Evolutionary conservation across 35 echinoderm and acorn worm species (phyloP).

Genomic region (Hemicentrotus pulcherrimus): DNA sequence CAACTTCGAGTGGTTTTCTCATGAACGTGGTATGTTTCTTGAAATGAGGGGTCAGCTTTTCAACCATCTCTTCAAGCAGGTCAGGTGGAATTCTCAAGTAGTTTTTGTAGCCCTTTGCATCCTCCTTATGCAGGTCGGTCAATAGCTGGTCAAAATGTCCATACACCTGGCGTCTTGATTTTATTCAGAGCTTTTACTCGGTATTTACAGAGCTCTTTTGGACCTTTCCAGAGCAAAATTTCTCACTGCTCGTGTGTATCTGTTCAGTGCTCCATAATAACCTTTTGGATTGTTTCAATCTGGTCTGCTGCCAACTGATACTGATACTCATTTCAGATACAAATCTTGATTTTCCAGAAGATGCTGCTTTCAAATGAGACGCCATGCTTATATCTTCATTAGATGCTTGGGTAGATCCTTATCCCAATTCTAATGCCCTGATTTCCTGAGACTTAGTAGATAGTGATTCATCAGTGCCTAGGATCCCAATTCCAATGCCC

Average conservation of each 20-base stretch:
- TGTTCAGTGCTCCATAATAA: too few species aligned
- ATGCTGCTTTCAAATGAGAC: too few species aligned
- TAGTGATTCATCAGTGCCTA: too few species aligned
- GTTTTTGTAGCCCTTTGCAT: slow-evolving; percentile 58
- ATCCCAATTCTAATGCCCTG: too few species aligned
- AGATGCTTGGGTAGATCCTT: too few species aligned
- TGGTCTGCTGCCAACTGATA: not conserved
- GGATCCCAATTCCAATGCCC: too few species aligned
- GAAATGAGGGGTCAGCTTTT: slow-evolving; percentile 23
- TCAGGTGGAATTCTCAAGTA: slow-evolving; percentile 69
- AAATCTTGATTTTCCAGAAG: too few species aligned
- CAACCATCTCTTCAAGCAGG: slow-evolving; percentile 62
- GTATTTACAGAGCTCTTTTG: not conserved
- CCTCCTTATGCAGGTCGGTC: slow-evolving; percentile 46
- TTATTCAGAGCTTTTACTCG: not conserved
- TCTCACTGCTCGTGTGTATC: too few species aligned
- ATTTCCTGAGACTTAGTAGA: too few species aligned
- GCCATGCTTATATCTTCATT: too few species aligned
- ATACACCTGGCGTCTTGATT: not conserved
- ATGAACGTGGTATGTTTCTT: slow-evolving; percentile 21
- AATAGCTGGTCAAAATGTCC: slow-evolving; percentile 37
- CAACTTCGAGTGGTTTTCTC: slow-evolving; percentile 32
- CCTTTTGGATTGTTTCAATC: too few species aligned
- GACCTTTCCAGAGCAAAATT: not conserved
- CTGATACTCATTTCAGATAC: too few species aligned